Conservation (phyloP, 2,888 invertebrate species). For the Troides aeacus region DNA sequence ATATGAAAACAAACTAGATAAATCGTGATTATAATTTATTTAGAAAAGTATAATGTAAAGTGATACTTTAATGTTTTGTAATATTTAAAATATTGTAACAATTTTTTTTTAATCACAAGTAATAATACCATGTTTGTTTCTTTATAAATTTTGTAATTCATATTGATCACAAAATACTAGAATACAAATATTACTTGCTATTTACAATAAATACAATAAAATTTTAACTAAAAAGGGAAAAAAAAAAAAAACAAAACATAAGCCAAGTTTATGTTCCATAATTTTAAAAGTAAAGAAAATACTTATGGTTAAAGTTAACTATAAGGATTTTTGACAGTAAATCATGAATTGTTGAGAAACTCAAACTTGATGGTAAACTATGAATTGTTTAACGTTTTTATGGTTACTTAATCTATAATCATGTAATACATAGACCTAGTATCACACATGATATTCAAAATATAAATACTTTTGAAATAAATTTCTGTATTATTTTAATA, state of each 20-base stretch:
- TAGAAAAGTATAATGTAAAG: slow-evolving; percentile 16
- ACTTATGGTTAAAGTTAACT: neutral
- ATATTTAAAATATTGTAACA: no score
- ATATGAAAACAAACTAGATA: slow-evolving; percentile 13
- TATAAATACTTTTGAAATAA: slow-evolving; percentile 2
- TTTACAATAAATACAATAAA: neutral
- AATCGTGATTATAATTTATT: slow-evolving; percentile 15
- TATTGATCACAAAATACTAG: no score
- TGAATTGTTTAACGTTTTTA: neutral
- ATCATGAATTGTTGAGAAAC: neutral
- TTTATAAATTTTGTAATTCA: no score
- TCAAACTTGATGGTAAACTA: neutral
- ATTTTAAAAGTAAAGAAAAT: neutral
- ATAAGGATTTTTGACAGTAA: neutral
- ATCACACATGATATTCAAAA: slow-evolving; percentile 21
- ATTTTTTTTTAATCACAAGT: no score
- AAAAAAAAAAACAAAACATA: neutral
- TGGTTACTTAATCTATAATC: neutral
- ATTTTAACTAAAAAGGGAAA: neutral
- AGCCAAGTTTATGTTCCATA: neutral
- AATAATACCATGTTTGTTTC: no score
- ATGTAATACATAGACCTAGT: slow-evolving; percentile 20
- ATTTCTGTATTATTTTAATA: neutral
- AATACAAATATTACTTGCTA: no score
- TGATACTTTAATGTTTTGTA: neutral